These are phyloP conservation scores for Pinctada fucata DNA, from an alignment of 2,888 invertebrate species.

Conservation along the genomic window DNA sequence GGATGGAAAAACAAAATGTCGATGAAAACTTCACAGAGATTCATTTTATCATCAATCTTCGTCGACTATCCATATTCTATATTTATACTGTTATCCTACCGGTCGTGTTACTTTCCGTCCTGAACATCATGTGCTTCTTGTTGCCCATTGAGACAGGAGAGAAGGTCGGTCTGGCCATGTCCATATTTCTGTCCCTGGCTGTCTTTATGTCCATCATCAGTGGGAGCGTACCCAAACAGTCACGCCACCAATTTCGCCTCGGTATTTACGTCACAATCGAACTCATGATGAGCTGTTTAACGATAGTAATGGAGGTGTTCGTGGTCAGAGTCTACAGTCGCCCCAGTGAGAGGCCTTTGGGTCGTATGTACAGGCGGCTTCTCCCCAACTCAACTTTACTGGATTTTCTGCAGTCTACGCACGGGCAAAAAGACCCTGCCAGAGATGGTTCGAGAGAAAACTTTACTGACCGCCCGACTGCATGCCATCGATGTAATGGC, in stretches of 20 bases:
- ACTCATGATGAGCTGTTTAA: conserved; percentile 17
- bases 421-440: neutral
- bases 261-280: conserved; percentile 22
- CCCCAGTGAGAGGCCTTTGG: neutral
- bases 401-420: neutral
- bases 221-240: conserved; percentile 7
- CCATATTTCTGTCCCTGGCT: conserved; percentile 23
- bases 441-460: neutral
- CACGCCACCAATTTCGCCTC: conserved; percentile 10
- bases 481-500: too few species aligned
- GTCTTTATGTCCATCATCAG: conserved; percentile 24
- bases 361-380: neutral
- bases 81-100: conserved; percentile 13
- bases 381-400: neutral
- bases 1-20: neutral
- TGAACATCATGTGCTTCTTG: conserved; percentile 21
- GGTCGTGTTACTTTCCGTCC: conserved; percentile 9
- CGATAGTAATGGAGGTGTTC: conserved; percentile 11
- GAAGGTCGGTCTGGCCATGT: conserved; percentile 26
- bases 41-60: conserved; percentile 5
- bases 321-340: conserved; percentile 8
- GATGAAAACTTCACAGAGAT: conserved; percentile 20
- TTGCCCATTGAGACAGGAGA: conserved; percentile 27
- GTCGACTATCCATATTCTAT: conserved; percentile 14
- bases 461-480: too few species aligned